A percentile compares a stretch with the other conserved stretches of the same genome.
These are phyloP conservation scores for Pristionchus maxplancki DNA, from an alignment of 2,888 invertebrate genomes.

Conservation along the genomic window DNA sequence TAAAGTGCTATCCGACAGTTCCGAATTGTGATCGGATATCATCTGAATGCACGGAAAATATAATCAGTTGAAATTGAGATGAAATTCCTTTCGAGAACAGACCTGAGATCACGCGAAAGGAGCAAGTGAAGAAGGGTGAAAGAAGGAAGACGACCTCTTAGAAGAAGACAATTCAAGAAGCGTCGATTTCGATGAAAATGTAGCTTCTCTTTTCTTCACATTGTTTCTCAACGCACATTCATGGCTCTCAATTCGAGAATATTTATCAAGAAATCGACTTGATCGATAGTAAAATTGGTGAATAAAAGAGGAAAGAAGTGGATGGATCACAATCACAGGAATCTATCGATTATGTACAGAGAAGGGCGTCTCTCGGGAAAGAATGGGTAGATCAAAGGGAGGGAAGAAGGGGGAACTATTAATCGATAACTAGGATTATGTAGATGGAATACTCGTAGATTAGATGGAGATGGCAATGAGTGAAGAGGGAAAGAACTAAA, in stretches of 20 bases:
- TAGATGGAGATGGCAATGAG: neutral
- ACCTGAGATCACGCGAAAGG: too few relatives aligned
- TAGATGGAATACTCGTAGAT: neutral
- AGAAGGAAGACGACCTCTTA: neutral
- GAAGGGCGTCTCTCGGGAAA: conserved; percentile 4
- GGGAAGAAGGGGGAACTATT: neutral
- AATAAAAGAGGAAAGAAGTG: conserved; percentile 27
- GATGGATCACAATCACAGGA: neutral
- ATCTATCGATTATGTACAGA: conserved; percentile 42
- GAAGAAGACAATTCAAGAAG: neutral
- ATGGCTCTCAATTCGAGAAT: neutral
- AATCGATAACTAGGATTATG: conserved; percentile 34
- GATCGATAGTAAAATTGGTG: conserved; percentile 20
- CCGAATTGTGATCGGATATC: neutral
- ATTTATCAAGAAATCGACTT: conserved; percentile 13
- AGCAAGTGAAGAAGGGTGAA: neutral
- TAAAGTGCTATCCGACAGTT: neutral
- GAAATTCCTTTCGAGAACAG: neutral
- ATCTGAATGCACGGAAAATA: too few relatives aligned
- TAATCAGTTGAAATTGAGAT: too few relatives aligned
- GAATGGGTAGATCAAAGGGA: neutral
- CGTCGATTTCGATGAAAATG: neutral
- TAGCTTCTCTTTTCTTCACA: neutral
- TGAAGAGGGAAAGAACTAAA: conserved; percentile 54
- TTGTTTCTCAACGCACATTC: neutral